Evolutionary conservation across 2,888 invertebrate genomes (phyloP), one percentile per base, ranked within the genome.

Genomic region (Synanthedon tipuliformis): DNA sequence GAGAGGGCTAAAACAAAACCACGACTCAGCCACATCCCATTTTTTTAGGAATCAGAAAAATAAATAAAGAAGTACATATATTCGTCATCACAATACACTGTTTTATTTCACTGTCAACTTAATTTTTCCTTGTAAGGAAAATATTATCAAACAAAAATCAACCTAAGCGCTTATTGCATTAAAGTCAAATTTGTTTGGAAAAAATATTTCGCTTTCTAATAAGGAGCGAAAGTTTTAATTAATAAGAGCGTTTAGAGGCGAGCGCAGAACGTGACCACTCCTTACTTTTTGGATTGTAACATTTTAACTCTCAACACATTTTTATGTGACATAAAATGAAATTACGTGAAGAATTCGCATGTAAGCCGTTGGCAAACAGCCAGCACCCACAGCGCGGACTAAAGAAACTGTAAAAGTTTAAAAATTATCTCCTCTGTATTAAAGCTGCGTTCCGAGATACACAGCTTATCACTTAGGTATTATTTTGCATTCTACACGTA

Each of bases 341-440:
- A 71, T 75, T 68, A 69, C 62, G 58, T 68, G 65, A 71, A 73
- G 64, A 69, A 69, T 68, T 67, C 64, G 50, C 61, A 61, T 66
- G 66, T 68, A 66, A 71, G 66, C 61, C 56, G 57, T 61, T 77
- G 75, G 75, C 73, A 59, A 50, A 52, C 54, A 59, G 70, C 75
- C 75, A 78, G 59, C 50, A 58, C 53, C 55, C 45, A 45, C 56
- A 53, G 52, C 57, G 57, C 54, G 34, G 16, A 51, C 16, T 51
- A 40, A 57, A 57, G 58, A 53, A 60, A 58, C 55, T 54, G 51
- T 57, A 54, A 51, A 54, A 54, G 49, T 54, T 58, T 58, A 55
- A 45, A 45, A 62, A 63, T 62, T 60, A 60, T 61, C 61, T 59
- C 49, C 51, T 50, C 53, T 51, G 48, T 56, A 48, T 18, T 52